phyloP scores from a whole-genome alignment of 2,797 vertebrate species.

The Acanthiza pusilla region DNA sequence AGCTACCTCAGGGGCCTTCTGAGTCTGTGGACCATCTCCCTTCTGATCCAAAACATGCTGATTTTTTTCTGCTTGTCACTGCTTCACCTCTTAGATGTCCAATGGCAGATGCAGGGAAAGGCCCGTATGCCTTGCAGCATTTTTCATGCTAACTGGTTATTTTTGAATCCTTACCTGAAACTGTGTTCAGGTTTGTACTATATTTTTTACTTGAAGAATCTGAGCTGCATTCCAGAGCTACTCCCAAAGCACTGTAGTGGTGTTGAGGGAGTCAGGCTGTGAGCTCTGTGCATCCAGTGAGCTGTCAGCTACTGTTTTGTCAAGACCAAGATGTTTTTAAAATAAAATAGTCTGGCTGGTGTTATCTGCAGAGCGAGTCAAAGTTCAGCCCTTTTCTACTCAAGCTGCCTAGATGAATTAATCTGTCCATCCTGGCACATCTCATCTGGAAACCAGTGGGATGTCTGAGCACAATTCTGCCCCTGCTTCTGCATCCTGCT shows the following conservation, averaged over 20 bases:
- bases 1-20: background rate
- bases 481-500: background rate
- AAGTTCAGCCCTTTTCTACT: background rate
- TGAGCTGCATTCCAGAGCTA: background rate
- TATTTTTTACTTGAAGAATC: background rate
- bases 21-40: background rate
- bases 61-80: background rate
- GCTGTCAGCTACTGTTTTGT: background rate
- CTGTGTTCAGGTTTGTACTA: background rate
- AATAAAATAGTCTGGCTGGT: background rate
- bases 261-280: background rate
- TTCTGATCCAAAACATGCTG: background rate
- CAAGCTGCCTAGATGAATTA: background rate
- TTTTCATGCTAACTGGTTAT: background rate
- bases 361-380: background rate
- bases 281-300: background rate
- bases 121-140: background rate
- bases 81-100: background rate
- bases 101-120: background rate
- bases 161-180: background rate
- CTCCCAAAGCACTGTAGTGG: background rate
- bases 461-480: background rate
- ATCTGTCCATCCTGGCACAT: background rate
- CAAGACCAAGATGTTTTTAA: background rate
- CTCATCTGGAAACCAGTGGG: background rate